Evolutionary conservation across 2,797 vertebrate genomes (phyloP).

Genomic region (Halcyon badia): DNA sequence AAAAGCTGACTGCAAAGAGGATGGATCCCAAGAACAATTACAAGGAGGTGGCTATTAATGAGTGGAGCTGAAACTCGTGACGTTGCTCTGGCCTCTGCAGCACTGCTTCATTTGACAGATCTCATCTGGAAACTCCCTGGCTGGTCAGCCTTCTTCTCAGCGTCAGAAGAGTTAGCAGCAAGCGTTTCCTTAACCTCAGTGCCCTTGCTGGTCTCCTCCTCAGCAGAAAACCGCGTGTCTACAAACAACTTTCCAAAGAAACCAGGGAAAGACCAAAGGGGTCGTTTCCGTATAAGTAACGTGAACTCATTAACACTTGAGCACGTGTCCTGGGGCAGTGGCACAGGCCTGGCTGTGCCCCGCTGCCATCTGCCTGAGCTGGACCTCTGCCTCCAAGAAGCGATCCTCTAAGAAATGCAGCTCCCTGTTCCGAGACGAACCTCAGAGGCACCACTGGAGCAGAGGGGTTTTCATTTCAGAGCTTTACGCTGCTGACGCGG

Average conservation of each 20-base stretch:
- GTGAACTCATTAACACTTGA: accelerated
- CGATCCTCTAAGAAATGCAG: not conserved
- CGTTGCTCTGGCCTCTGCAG: not conserved
- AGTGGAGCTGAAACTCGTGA: not conserved
- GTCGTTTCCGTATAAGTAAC: not conserved
- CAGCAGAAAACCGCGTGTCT: not conserved
- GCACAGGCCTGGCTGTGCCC: accelerated
- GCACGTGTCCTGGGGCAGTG: accelerated
- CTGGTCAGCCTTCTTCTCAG: not conserved
- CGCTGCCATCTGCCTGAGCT: accelerated
- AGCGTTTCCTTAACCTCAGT: not conserved
- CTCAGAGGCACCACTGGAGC: not conserved
- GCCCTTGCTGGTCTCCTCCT: not conserved
- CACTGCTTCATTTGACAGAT: accelerated
- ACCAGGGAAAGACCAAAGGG: not conserved
- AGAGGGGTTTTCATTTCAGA: not conserved
- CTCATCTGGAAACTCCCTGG: not conserved
- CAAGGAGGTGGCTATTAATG: not conserved
- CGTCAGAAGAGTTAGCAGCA: accelerated
- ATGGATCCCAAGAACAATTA: not conserved
- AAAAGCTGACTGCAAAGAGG: not conserved
- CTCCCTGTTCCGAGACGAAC: accelerated
- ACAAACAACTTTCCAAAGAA: not conserved
- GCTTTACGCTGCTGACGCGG: not conserved
- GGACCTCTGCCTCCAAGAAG: not conserved